Base-by-base conservation (phyloP, 2,797 vertebrate species). In the Anas bernieri region DNA sequence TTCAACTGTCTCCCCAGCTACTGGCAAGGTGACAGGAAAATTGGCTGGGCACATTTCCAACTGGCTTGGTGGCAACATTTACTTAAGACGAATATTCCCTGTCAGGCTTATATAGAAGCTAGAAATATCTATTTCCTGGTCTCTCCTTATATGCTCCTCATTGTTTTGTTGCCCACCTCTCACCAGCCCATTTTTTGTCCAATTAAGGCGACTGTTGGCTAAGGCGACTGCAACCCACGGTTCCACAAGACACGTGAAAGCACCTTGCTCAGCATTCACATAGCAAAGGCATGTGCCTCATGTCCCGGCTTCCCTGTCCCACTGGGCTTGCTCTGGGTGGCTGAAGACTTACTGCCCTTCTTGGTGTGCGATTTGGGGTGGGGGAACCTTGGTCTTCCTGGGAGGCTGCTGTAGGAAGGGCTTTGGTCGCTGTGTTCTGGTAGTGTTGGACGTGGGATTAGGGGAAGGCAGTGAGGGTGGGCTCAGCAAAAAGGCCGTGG, bases 1-100 rank as follows among this genome's bases (percentile, higher is more conserved):
- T 76, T 88, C 90, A 88, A 45, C 81, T 92, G 68, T 90, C 90
- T 95, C 86, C 78, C 72, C 95, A 94, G 90, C 86, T 95, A 70
- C 92, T 93, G 94, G 94, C 96, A 90, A 67, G 31, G 37, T 74
- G 94, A 95, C 90, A 95, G 86, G 81, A 88, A 88, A 94, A 93
- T 45, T 67, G 63, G 52, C 64, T 39, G 56, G 93, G 90, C 86
- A 86, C 70, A 52, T 93, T 95, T 90, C 94, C 94, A 95, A 63
- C 72, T 22, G 70, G 56, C 63, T 88, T 94, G 55, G 81, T 95
- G 88, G 81, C 93, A 95, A 81, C 79, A 43, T 86, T 91, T 84
- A 85, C 88, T 96, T 89, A 93, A 95, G 92, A 87, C 0, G 7
- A 89, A 89, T 95, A 91, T 94, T 96, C 93, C 62, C 55, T 83